Conservation (phyloP, 2,888 invertebrate species). For the Parnassius orleans region DNA sequence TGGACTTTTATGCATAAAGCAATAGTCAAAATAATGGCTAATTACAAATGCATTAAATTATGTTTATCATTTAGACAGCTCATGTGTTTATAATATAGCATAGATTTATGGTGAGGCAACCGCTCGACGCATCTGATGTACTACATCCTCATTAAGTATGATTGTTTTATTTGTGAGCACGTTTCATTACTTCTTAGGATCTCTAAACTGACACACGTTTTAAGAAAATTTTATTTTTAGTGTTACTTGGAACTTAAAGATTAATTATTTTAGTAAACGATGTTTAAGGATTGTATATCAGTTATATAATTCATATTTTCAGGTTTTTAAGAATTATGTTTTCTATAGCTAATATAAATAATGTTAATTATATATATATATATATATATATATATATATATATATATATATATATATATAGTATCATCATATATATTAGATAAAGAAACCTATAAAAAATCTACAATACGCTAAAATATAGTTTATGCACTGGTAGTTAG, state of each 20-base stretch:
- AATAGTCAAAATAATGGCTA: slow-evolving; percentile 46
- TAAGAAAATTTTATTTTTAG: slow-evolving; percentile 38
- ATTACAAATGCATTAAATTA: slow-evolving; percentile 52
- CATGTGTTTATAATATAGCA: slow-evolving; percentile 73
- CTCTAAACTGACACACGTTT: slow-evolving; percentile 35
- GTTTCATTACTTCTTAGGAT: slow-evolving; percentile 18
- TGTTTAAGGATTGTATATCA: too few species aligned
- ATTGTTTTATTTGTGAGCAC: slow-evolving; percentile 58
- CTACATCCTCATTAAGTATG: slow-evolving; percentile 64
- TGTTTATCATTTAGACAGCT: slow-evolving; percentile 71
- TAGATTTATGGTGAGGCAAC: slow-evolving; percentile 64
- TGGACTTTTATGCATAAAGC: slow-evolving; percentile 19
- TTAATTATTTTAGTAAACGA: too few species aligned
- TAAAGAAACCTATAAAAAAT: too few species aligned
- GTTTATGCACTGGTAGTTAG: too few species aligned
- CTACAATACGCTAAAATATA: too few species aligned
- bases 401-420: too few species aligned
- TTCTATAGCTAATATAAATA: too few species aligned
- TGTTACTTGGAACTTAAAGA: neutral
- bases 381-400: too few species aligned
- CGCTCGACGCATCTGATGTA: slow-evolving; percentile 49
- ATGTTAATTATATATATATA: too few species aligned
- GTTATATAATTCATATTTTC: too few species aligned
- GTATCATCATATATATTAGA: too few species aligned
- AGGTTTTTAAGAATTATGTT: too few species aligned